Evolutionary conservation across 2,113 vertebrate species (phyloP).

Genomic region (Xiphophorus couchianus): DNA sequence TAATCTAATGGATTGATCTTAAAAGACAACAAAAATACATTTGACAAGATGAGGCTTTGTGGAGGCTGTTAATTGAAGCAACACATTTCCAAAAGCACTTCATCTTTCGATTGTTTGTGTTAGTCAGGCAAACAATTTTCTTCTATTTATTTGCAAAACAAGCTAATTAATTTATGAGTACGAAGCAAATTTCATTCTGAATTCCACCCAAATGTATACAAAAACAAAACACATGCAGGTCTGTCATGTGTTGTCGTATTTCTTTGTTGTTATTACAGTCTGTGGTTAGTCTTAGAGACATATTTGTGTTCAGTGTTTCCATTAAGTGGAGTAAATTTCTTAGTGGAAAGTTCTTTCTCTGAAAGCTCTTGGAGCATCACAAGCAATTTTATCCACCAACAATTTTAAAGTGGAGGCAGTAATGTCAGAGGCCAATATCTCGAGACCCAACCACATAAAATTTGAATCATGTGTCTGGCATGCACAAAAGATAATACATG

Average conservation of each 20-base stretch:
- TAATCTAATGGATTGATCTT: too few species aligned
- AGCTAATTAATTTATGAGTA: too few species aligned
- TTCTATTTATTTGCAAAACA: too few species aligned
- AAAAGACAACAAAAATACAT: too few species aligned
- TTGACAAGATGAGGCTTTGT: too few species aligned
- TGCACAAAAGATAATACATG: constrained; percentile 1
- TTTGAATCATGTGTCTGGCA: neutral
- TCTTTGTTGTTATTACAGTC: neutral
- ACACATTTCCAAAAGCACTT: neutral
- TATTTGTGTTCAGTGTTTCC: neutral
- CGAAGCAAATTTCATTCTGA: too few species aligned
- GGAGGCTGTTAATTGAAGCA: neutral
- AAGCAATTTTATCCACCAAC: neutral
- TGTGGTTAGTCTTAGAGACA: neutral
- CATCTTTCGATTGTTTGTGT: neutral
- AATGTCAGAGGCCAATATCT: neutral
- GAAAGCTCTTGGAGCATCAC: neutral
- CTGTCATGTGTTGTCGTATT: neutral
- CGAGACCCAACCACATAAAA: neutral
- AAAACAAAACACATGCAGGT: neutral
- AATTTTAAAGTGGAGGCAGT: neutral
- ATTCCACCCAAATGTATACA: neutral
- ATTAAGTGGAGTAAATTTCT: neutral
- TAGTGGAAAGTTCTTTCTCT: neutral
- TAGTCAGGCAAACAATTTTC: neutral